Evolutionary conservation across 2,113 vertebrate genomes (phyloP).

Genomic region (Microcebus jonahi): DNA sequence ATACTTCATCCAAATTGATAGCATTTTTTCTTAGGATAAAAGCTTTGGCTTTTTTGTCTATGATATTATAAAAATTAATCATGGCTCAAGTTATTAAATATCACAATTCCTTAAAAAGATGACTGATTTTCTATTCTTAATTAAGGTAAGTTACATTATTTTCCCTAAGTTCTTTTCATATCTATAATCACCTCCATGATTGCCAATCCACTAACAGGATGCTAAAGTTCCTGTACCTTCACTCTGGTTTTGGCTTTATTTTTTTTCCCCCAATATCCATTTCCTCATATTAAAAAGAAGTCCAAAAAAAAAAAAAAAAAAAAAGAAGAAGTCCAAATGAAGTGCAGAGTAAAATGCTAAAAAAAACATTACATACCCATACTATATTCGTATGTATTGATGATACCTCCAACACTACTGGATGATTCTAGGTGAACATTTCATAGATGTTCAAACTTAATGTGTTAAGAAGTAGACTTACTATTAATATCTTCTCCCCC

Average conservation of each 20-base stretch:
- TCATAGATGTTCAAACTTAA: not conserved
- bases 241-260: not conserved
- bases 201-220: not conserved
- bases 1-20: not conserved
- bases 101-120: not conserved
- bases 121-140: not conserved
- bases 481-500: not conserved
- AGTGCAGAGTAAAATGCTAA: not conserved
- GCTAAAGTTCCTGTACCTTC: not conserved
- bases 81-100: not conserved
- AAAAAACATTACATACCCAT: not conserved
- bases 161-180: not conserved
- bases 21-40: not conserved
- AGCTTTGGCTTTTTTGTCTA: not conserved
- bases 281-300: not conserved
- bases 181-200: not conserved
- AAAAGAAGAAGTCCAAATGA: not conserved
- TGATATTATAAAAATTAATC: not conserved
- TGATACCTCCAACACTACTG: not conserved
- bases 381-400: not conserved
- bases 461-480: not conserved
- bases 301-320: too few relatives aligned
- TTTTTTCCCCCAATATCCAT: not conserved
- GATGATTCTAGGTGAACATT: not conserved
- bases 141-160: not conserved